Percentiles rank a stretch among this genome's conserved stretches.
These are phyloP conservation scores for Spisula solida DNA, from an alignment of 2,888 invertebrate species.

Conservation along the genomic window DNA sequence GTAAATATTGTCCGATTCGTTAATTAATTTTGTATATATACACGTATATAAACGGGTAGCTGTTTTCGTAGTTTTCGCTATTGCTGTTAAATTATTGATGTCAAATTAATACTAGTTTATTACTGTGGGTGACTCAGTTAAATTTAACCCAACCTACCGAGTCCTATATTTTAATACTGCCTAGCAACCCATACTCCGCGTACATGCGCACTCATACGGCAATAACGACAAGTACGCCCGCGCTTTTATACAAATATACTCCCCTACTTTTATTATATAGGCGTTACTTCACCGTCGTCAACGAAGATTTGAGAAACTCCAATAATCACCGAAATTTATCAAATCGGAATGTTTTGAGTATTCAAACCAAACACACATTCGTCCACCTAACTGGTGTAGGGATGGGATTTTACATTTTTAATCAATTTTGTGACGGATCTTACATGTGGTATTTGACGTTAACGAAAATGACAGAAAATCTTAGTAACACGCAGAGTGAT, in stretches of 20 bases:
- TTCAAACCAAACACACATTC: not conserved
- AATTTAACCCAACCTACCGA: too few species aligned
- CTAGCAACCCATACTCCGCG: not conserved
- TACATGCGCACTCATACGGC: not conserved
- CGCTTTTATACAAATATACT: constrained; percentile 4
- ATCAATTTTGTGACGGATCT: not conserved
- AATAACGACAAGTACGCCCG: not conserved
- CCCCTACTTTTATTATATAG: not conserved
- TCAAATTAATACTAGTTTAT: too few species aligned
- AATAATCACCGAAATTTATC: not conserved
- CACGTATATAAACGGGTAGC: too few species aligned
- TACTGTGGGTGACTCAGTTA: too few species aligned
- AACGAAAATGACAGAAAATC: not conserved
- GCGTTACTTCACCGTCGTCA: not conserved
- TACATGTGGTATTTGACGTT: not conserved
- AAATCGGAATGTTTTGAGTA: not conserved
- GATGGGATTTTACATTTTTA: not conserved
- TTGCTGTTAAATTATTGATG: too few species aligned
- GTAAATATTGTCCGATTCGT: too few species aligned
- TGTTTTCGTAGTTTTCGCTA: too few species aligned
- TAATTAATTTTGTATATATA: too few species aligned
- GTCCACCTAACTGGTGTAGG: not conserved
- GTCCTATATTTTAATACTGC: not conserved
- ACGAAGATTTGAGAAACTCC: not conserved
- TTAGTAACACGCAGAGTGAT: not conserved